A percentile compares a stretch with the other conserved stretches of the same genome.
phyloP scores from a whole-genome alignment of 1,140 invertebrate genomes.

The Pseudoatta argentina region DNA sequence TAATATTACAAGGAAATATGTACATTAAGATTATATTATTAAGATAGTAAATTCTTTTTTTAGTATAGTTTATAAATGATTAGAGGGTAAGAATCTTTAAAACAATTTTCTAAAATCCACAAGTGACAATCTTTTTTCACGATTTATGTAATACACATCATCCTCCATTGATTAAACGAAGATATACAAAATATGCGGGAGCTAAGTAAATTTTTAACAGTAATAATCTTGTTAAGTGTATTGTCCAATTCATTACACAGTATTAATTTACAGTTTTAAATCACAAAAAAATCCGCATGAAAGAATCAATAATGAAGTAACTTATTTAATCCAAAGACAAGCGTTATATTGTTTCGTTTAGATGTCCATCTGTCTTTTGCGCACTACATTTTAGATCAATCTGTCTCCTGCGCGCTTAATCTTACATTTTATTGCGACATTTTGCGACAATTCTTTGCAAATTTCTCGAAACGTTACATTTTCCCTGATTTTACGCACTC shows the following conservation, averaged over 20 bases:
- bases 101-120: background rate
- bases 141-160: background rate
- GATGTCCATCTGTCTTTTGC: background rate
- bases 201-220: background rate
- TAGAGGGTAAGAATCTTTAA: background rate
- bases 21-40: too few relatives aligned
- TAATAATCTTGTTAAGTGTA: background rate
- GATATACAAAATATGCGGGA: background rate
- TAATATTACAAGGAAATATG: too few relatives aligned
- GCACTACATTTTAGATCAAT: background rate
- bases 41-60: too few relatives aligned
- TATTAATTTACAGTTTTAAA: background rate
- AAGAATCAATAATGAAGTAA: background rate
- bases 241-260: background rate
- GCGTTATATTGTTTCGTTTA: background rate
- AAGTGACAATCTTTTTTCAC: background rate
- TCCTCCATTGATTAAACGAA: background rate
- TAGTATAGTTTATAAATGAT: background rate
- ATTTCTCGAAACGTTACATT: background rate
- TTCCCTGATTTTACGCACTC: background rate
- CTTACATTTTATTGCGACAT: background rate
- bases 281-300: background rate
- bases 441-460: background rate
- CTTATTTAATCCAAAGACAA: background rate
- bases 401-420: background rate